Conservation (phyloP, 2,797 vertebrate species). For the Darevskia nairensis region DNA sequence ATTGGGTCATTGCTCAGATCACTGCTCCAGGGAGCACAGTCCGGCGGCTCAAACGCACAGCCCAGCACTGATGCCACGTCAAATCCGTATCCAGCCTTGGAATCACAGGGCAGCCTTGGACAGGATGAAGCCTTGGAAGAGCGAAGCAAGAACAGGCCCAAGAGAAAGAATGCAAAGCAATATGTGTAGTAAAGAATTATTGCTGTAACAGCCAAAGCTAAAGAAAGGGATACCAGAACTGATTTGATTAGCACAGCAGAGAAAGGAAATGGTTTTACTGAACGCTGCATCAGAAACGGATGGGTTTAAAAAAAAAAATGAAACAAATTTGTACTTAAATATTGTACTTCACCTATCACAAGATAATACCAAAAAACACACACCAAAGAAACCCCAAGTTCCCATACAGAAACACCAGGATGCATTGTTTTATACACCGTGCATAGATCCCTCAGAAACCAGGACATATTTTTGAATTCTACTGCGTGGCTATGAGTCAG, state of each 20-base stretch:
- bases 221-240: slow-evolving; percentile 21
- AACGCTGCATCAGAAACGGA: neutral
- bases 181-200: neutral
- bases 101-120: neutral
- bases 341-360: slow-evolving; percentile 37
- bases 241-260: slow-evolving; percentile 28
- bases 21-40: neutral
- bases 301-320: neutral
- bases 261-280: slow-evolving; percentile 14
- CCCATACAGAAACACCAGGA: neutral
- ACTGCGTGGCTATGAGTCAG: slow-evolving; percentile 49
- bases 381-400: neutral
- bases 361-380: neutral
- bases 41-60: neutral
- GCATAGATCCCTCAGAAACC: slow-evolving; percentile 31
- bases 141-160: neutral
- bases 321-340: slow-evolving; percentile 17
- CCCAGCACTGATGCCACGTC: neutral
- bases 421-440: slow-evolving; percentile 20
- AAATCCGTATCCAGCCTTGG: neutral
- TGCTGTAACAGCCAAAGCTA: slow-evolving; percentile 5
- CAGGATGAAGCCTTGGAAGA: neutral
- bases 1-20: slow-evolving; percentile 31
- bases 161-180: neutral
- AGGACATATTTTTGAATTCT: slow-evolving; percentile 46